These are phyloP conservation scores for Arge pagana DNA, from an alignment of 2,888 invertebrate species.

Conservation along the genomic window DNA sequence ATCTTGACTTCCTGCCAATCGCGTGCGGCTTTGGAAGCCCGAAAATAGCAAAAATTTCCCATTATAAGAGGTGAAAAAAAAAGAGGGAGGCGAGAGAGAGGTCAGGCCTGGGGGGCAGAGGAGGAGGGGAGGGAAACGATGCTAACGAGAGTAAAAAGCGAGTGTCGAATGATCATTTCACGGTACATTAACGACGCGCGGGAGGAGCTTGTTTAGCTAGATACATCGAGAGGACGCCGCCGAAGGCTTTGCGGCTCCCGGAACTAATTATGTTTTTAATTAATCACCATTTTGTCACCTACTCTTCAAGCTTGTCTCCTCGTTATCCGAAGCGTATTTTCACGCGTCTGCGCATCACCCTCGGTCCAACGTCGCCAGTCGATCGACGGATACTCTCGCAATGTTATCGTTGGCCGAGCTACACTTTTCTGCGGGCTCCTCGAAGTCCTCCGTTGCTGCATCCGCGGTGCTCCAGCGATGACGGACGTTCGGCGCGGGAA, in stretches of 20 bases:
- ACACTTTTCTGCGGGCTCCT: no score
- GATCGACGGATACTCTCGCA: no score
- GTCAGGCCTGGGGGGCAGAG: no score
- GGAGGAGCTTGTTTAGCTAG: conserved; percentile 33
- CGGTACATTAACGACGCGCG: conserved; percentile 49
- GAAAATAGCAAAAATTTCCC: conserved; percentile 21
- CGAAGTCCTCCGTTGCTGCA: no score
- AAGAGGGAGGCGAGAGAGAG: no score
- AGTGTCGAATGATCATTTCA: conserved; percentile 51
- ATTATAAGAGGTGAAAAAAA: no score
- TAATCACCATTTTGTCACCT: conserved; percentile 55
- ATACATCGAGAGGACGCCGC: neutral
- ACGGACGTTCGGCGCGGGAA: neutral
- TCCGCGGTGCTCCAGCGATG: neutral
- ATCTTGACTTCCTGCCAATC: conserved; percentile 17
- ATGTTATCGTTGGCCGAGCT: no score
- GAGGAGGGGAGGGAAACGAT: conserved; percentile 19
- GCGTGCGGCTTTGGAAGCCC: neutral
- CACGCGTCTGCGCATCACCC: no score
- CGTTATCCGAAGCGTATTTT: no score
- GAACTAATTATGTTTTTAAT: conserved; percentile 57
- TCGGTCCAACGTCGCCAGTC: no score
- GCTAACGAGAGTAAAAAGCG: conserved; percentile 34
- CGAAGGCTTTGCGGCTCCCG: neutral
- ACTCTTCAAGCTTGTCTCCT: conserved; percentile 22